Evolutionary conservation across 2,888 invertebrate species (phyloP), one percentile per base, ranked within the genome.

Genomic region (Molanna angustata): DNA sequence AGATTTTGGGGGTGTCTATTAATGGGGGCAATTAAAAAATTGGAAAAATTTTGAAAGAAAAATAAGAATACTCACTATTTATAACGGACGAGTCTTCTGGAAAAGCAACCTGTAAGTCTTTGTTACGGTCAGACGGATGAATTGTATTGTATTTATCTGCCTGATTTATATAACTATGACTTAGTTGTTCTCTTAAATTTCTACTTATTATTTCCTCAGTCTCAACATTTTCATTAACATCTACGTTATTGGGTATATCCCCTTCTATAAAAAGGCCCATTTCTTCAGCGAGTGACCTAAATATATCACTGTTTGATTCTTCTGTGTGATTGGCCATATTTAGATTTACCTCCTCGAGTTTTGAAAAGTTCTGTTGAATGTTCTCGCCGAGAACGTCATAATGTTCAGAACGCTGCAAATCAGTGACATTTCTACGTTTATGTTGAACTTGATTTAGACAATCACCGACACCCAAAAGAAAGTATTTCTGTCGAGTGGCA

Each of bases 131-230:
- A 33, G 16, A 19, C 35, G 18, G 45, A 18, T 33, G 9, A 19
- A 19, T 33, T 33, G 45, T 21, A 19, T 21, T 32, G 16, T 33
- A 31, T 9, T 27, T 35, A 13, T 47, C 46, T 14, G 41, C 22
- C 22, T 46, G 46, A 3, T 41, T 35, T 33, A 41, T 33, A 35
- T 47, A 46, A 27, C 33, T 40, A 32, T 52, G 46, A 32, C 33
- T 48, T 22, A 33, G 27, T 35, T 42, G 46, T 14, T 50, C 46
- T 17, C 42, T 35, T 35, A 54, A 18, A 42, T 40, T 41, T 22
- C 39, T 45, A 47, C 49, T 33, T 22, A 49, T 14, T 17, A 42
- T 21, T 11, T 49, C 45, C 33, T 54, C 54, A 49, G 48, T 49
- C 44, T 49, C 48, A 31, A 47, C 27, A 19, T 53, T 40, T 40